Evolutionary conservation across 2,113 vertebrate genomes (phyloP).

Genomic region (Orientallactaga bullata): DNA sequence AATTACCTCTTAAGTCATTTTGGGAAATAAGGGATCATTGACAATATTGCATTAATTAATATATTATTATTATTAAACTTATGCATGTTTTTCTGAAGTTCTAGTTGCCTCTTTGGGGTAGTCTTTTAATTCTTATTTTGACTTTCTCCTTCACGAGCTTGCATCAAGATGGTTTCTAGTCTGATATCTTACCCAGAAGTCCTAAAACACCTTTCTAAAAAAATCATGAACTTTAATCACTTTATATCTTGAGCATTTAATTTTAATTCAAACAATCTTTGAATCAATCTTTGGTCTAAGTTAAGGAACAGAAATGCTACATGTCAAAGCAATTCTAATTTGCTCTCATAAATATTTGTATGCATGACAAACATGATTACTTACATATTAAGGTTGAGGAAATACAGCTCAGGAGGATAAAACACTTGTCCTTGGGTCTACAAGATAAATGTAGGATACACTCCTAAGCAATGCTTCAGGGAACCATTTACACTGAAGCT

Average conservation of each 20-base stretch:
- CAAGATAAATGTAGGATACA: not conserved
- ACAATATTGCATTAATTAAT: too few relatives aligned
- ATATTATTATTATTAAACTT: too few relatives aligned
- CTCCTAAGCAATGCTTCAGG: not conserved
- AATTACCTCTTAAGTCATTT: too few relatives aligned
- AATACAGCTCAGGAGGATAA: not conserved
- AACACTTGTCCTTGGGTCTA: not conserved
- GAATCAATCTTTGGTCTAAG: not conserved
- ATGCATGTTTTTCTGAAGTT: too few relatives aligned
- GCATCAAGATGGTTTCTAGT: too few relatives aligned
- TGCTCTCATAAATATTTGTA: constrained; percentile 11
- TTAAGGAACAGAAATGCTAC: not conserved
- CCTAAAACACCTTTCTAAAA: too few relatives aligned
- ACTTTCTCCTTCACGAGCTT: too few relatives aligned
- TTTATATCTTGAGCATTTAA: not conserved
- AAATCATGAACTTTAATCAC: not conserved
- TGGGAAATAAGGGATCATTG: too few relatives aligned
- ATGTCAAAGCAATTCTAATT: constrained; percentile 36
- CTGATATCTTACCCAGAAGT: too few relatives aligned
- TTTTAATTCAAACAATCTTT: constrained; percentile 45
- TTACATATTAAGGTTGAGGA: constrained; percentile 2
- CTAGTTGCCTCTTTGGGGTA: too few relatives aligned
- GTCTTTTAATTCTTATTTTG: too few relatives aligned
- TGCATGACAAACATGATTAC: not conserved
- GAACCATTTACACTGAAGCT: not conserved